Conservation (phyloP, 2,113 vertebrate genomes). For the Nibea albiflora region DNA sequence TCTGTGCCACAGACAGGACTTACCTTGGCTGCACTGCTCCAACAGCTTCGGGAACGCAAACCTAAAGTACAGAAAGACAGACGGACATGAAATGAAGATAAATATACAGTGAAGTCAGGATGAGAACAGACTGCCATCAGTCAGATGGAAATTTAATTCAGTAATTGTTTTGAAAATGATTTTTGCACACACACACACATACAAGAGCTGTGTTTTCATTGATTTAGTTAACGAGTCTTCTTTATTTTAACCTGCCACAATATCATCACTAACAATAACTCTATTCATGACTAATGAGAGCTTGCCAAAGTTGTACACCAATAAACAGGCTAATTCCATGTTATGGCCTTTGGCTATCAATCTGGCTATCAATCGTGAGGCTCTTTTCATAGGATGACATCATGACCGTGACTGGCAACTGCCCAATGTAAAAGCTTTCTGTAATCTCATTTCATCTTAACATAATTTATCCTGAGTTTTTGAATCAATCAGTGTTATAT, state of each 20-base stretch:
- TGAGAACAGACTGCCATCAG: background rate
- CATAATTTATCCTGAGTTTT: slow-evolving; percentile 56
- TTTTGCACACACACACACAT: background rate
- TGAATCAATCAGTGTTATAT: slow-evolving; percentile 57
- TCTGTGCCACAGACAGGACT: slow-evolving; percentile 5
- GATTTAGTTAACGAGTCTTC: background rate
- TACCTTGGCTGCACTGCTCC: slow-evolving; percentile 97
- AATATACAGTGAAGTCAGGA: background rate
- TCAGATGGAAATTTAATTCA: background rate
- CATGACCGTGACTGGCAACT: slow-evolving; percentile 47
- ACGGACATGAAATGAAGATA: background rate
- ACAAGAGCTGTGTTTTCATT: slow-evolving; percentile 2
- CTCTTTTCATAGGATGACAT: slow-evolving; percentile 58
- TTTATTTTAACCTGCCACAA: slow-evolving; percentile 28
- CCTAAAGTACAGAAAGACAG: slow-evolving; percentile 75
- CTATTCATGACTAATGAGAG: slow-evolving; percentile 26
- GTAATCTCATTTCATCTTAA: slow-evolving; percentile 62
- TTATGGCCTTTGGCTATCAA: slow-evolving; percentile 26
- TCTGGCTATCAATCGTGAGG: slow-evolving; percentile 19
- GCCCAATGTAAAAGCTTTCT: slow-evolving; percentile 64
- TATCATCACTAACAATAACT: slow-evolving; percentile 29
- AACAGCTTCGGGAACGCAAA: slow-evolving; percentile 94
- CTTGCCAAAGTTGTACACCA: slow-evolving; percentile 13
- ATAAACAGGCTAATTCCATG: slow-evolving; percentile 48
- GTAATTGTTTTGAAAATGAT: background rate